Conservation (phyloP, 2,797 vertebrate genomes). For the Syncerus caffer region DNA sequence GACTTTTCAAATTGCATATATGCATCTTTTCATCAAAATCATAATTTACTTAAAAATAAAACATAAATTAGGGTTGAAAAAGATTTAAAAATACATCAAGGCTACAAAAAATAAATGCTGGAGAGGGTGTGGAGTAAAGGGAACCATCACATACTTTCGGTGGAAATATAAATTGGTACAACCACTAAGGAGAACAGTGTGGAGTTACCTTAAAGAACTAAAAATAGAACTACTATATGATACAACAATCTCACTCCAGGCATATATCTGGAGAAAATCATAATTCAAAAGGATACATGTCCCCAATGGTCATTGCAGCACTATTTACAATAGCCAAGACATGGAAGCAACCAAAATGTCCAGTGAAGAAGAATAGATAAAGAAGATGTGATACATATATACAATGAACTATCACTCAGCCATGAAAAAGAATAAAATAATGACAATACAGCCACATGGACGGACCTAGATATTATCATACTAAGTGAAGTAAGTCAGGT, state of each 20-base stretch:
- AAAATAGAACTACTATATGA: background rate
- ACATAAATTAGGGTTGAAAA: background rate
- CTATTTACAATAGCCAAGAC: background rate
- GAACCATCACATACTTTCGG: background rate
- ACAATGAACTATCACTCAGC: background rate
- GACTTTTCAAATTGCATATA: background rate
- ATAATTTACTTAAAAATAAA: background rate
- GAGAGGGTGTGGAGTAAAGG: background rate
- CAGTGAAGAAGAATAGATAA: background rate
- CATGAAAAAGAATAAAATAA: background rate
- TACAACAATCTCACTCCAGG: background rate
- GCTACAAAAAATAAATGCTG: background rate
- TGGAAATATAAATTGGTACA: background rate
- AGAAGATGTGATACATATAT: background rate
- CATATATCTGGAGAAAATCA: background rate
- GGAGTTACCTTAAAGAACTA: background rate
- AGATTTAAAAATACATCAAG: background rate
- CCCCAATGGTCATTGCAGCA: background rate
- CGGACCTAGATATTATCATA: background rate
- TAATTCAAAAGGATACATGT: background rate
- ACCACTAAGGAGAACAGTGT: background rate
- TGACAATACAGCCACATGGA: background rate
- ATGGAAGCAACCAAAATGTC: background rate
- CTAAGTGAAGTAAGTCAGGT: background rate
- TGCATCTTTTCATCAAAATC: constrained; percentile 4